A percentile compares a stretch with the other conserved stretches of the same genome.
Evolutionary conservation across 1,140 invertebrate genomes (phyloP).

Genomic region (Diorhabda elongata): DNA sequence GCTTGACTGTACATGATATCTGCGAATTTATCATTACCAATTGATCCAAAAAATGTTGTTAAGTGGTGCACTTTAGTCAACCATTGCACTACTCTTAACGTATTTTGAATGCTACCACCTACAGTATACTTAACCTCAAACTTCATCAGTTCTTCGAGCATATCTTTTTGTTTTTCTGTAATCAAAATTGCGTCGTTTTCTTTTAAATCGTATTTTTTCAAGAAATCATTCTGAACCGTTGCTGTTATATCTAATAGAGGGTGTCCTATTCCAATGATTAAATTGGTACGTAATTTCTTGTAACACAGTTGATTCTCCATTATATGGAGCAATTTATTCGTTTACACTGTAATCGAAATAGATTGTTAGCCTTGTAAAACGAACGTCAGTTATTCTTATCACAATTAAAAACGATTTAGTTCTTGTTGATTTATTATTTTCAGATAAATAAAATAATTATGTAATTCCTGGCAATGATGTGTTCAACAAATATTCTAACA

Average conservation of each 20-base stretch:
- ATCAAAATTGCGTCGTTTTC: constrained; percentile 94
- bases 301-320: no score
- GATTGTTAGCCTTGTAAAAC: no score
- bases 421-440: no score
- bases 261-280: constrained; percentile 90
- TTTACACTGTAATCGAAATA: no score
- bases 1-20: constrained; percentile 82
- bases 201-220: constrained; percentile 83
- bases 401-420: no score
- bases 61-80: constrained; percentile 76
- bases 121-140: constrained; percentile 87
- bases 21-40: constrained; percentile 88
- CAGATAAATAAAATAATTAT: no score
- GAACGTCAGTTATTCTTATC: no score
- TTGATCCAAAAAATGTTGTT: constrained; percentile 88
- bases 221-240: constrained; percentile 69
- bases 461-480: no score
- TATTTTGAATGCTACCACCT: constrained; percentile 94
- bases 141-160: constrained; percentile 75
- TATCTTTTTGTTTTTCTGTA: constrained; percentile 78
- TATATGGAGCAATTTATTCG: no score
- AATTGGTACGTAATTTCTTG: constrained; percentile 55
- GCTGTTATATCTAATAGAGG: constrained; percentile 94
- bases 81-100: constrained; percentile 91
- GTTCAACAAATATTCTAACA: no score